These are phyloP conservation scores for Falco concolor DNA, from an alignment of 2,797 vertebrate genomes.

Conservation along the genomic window DNA sequence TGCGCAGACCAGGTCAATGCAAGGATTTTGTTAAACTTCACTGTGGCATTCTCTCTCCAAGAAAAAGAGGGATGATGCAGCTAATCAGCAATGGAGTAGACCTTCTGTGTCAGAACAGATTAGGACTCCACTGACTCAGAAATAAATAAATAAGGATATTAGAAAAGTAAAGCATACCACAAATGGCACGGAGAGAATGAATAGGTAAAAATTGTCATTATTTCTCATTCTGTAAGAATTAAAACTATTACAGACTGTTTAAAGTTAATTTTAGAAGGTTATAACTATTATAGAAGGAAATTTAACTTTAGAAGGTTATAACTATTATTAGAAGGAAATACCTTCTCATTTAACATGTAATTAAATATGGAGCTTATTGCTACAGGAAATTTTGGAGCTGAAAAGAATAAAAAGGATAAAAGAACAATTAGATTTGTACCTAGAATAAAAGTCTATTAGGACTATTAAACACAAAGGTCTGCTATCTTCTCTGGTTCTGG, in stretches of 20 bases:
- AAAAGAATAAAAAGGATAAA: neutral
- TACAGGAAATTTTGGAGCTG: neutral
- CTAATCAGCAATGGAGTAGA: neutral
- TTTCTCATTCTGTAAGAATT: neutral
- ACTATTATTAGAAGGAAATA: neutral
- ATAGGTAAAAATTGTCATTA: neutral
- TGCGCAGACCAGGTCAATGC: neutral
- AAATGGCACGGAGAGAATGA: neutral
- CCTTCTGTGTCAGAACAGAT: neutral
- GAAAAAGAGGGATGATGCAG: neutral
- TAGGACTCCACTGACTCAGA: neutral
- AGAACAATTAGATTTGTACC: neutral
- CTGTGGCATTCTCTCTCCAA: neutral
- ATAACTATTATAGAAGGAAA: neutral
- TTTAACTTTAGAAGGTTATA: neutral
- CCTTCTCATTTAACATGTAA: neutral
- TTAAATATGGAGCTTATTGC: neutral
- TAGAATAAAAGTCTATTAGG: neutral
- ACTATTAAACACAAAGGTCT: neutral
- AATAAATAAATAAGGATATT: neutral
- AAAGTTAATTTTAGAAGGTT: neutral
- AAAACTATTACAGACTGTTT: neutral
- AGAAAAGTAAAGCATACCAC: neutral
- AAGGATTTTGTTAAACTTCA: neutral
- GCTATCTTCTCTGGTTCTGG: neutral